Percentiles rank a stretch among this genome's conserved stretches.
phyloP scores from a whole-genome alignment of 2,113 vertebrate species.

The Actenoides hombroni region DNA sequence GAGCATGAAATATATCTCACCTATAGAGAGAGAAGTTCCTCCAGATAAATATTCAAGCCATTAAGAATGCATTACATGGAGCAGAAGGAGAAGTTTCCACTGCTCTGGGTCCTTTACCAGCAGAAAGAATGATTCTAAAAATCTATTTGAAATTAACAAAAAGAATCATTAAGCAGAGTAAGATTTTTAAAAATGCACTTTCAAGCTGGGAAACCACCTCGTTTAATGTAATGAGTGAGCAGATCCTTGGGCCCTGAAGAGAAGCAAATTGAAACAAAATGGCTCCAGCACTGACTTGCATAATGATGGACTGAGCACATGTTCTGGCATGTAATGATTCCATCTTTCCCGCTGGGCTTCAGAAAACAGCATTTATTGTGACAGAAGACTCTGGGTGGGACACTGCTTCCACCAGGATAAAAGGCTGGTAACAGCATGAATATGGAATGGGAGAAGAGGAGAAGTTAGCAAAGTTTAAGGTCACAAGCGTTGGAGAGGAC shows the following conservation, averaged over 20 bases:
- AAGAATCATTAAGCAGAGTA: constrained; percentile 67
- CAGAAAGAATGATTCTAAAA: constrained; percentile 57
- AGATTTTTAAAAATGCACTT: constrained; percentile 63
- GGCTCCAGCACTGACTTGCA: constrained; percentile 45
- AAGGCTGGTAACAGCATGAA: background rate
- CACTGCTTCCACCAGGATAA: background rate
- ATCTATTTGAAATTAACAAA: constrained; percentile 71
- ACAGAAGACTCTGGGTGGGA: background rate
- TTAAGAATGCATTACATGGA: constrained; percentile 17
- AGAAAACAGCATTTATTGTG: background rate
- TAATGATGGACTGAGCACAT: constrained; percentile 43
- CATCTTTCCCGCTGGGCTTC: constrained; percentile 22
- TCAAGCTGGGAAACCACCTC: constrained; percentile 68
- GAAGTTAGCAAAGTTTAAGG: background rate
- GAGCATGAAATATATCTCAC: background rate
- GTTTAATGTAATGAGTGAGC: constrained; percentile 68
- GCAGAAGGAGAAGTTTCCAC: constrained; percentile 23
- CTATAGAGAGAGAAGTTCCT: background rate
- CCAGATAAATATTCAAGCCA: background rate
- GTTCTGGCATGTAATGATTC: constrained; percentile 33
- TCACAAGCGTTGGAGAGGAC: background rate
- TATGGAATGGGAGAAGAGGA: background rate
- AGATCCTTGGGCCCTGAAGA: constrained; percentile 64
- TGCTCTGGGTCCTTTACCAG: constrained; percentile 41
- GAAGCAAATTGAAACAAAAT: constrained; percentile 67